These are phyloP conservation scores for Chaenogobius annularis DNA, from an alignment of 2,113 vertebrate genomes.

Conservation along the genomic window DNA sequence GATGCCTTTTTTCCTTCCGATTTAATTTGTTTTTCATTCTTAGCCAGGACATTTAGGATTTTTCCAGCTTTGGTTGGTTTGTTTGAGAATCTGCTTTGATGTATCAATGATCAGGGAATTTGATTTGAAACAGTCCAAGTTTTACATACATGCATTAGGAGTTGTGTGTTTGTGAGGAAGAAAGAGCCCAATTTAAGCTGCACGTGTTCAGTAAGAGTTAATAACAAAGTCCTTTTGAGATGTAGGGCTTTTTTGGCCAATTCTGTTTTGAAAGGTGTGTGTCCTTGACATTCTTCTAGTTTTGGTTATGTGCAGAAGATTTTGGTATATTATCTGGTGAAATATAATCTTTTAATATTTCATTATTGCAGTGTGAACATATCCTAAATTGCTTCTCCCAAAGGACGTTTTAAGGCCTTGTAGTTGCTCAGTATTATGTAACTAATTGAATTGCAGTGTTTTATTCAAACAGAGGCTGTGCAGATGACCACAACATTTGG, in stretches of 20 bases:
- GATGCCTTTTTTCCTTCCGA: neutral
- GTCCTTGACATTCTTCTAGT: neutral
- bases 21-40: neutral
- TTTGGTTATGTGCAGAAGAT: neutral
- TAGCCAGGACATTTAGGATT: neutral
- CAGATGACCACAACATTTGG: neutral
- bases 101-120: too few species aligned
- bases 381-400: neutral
- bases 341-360: neutral
- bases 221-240: neutral
- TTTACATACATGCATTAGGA: too few species aligned
- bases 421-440: neutral
- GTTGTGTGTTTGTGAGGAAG: neutral
- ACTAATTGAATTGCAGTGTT: neutral
- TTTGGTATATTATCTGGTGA: neutral
- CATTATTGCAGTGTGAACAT: neutral
- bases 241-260: neutral
- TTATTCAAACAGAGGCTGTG: neutral
- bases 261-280: neutral
- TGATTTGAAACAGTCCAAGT: too few species aligned
- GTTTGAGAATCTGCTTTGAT: neutral
- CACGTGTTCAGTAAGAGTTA: too few species aligned
- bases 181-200: too few species aligned
- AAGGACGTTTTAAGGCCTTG: neutral
- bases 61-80: neutral